Base-by-base conservation (phyloP, 2,888 invertebrate genomes). In the Panzeria rudis region DNA sequence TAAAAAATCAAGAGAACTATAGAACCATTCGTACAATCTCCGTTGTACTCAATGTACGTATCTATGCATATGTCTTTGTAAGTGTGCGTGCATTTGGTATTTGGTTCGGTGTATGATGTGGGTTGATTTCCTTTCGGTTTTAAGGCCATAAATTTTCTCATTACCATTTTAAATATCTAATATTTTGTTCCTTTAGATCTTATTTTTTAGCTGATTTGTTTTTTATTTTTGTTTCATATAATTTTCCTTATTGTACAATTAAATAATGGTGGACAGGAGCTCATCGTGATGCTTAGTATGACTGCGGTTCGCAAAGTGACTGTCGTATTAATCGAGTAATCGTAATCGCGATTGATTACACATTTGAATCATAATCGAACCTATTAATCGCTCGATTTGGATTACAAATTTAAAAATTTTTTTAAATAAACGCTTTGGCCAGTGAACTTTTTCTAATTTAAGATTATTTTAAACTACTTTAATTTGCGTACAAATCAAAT, bases 131-230 rank as follows among this genome's bases (percentile, higher is more conserved):
- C 64, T 71, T 84, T 32, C 71, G 64, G 56, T 75, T 69, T 69
- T 76, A 62, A 13, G 44, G 59, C 25, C 78, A 82, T 82, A 82
- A 82, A 79, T 82, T 71, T 79, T 64, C 61, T 75, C 81, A 78
- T 82, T 85, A 64, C 64, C 85, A 82, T 78, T 75, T 82, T 82
- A 68, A 73, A 76, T 84, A 52, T 72, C 54, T n/a, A 69, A 78
- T 72, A 71, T 68, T 52, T 50, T 52, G 41, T 32, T 73, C 29
- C 23, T 17, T 72, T 47, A 80, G 64, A 72, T 69, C 69, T 76
- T 54, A 23, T 32, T 59, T 66, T 73, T 72, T 25, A 69, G 61
- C 50, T 72, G 75, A 5, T 72, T 59, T 29, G 23, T 13, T 54
- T 76, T 64, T 64, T 68, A 11, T 76, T 64, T 61, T 61, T 61